Percentiles rank a stretch among this genome's conserved stretches.
Conservation (phyloP, 2,888 invertebrate genomes). For the Drosophila robusta region DNA sequence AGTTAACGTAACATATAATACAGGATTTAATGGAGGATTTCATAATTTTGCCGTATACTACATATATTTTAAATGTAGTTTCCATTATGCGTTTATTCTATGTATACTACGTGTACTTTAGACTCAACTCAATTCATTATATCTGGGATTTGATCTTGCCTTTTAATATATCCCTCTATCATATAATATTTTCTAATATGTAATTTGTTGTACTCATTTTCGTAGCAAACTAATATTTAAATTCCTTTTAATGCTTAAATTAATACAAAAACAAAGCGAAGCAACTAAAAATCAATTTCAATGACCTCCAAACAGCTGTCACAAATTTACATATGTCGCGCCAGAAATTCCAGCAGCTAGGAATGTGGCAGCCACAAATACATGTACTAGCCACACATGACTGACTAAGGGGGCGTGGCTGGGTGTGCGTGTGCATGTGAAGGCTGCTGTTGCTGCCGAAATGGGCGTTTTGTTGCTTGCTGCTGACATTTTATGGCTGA, state of each 20-base stretch:
- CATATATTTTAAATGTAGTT: too few species aligned
- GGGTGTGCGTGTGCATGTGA: slow-evolving; percentile 31
- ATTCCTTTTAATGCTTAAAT: slow-evolving; percentile 5
- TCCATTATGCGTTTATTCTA: too few species aligned
- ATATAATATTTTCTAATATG: not conserved
- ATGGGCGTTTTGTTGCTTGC: slow-evolving; percentile 76
- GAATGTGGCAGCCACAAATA: slow-evolving; percentile 48
- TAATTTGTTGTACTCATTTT: not conserved
- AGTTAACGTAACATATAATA: too few species aligned
- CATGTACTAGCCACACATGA: slow-evolving; percentile 31
- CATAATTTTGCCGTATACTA: too few species aligned
- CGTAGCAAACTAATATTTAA: not conserved
- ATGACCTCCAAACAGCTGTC: slow-evolving; percentile 68
- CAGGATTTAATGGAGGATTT: too few species aligned
- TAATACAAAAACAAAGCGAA: not conserved
- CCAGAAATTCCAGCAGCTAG: slow-evolving; percentile 32
- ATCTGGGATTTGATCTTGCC: not conserved
- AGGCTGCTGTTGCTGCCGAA: slow-evolving; percentile 46
- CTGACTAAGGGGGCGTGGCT: slow-evolving; percentile 57
- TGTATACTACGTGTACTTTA: too few species aligned
- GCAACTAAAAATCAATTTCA: slow-evolving; percentile 61
- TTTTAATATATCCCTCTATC: not conserved
- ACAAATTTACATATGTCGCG: slow-evolving; percentile 70
- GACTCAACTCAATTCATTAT: not conserved
- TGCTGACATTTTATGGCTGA: slow-evolving; percentile 73